Conservation (phyloP, 2,113 vertebrate genomes). For the Tragelaphus buxtoni region DNA sequence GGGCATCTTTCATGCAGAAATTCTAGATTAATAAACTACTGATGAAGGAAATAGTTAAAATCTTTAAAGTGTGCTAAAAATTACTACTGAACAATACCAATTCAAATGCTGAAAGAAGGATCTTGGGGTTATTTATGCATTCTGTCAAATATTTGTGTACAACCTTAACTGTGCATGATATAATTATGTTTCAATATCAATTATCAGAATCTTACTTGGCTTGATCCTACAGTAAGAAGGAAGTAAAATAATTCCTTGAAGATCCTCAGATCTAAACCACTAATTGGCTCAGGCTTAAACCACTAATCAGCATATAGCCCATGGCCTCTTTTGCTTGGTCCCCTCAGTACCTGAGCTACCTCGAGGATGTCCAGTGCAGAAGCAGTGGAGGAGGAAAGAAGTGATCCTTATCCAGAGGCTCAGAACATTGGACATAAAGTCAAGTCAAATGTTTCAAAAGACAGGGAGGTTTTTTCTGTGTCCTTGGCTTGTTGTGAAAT, state of each 20-base stretch:
- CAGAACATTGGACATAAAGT: neutral
- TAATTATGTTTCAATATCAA: neutral
- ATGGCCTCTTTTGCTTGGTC: neutral
- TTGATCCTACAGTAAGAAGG: neutral
- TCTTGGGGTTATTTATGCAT: neutral
- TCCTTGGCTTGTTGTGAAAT: slow-evolving; percentile 9
- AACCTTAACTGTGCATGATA: neutral
- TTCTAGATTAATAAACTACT: slow-evolving; percentile 4
- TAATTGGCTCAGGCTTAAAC: neutral
- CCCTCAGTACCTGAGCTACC: neutral
- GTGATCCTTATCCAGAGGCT: neutral
- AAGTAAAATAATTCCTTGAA: neutral
- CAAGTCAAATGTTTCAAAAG: neutral
- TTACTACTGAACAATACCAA: neutral
- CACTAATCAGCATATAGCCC: neutral
- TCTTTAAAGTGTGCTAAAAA: neutral
- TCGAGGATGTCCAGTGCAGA: neutral
- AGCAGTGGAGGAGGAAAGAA: neutral
- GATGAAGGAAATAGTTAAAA: neutral
- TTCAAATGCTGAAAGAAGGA: neutral
- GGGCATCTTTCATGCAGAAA: neutral
- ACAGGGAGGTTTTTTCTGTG: neutral
- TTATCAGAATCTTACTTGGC: neutral
- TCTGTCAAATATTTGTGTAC: neutral
- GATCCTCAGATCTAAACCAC: neutral